Evolutionary conservation across 2,797 vertebrate species (phyloP), one percentile per base, ranked within the genome.

Genomic region (Simalia tracyae): DNA sequence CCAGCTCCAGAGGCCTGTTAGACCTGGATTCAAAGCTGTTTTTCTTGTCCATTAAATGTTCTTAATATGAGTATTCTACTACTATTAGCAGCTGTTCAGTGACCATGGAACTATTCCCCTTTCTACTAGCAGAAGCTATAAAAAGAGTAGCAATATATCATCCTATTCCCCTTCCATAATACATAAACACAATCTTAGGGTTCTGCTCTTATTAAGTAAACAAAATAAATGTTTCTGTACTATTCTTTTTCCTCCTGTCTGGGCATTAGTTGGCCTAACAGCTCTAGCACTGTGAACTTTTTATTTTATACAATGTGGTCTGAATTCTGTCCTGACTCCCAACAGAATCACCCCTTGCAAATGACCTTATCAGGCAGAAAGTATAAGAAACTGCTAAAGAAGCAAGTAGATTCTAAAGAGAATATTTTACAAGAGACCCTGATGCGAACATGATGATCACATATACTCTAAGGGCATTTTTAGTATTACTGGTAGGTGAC

Each of bases 391-490:
- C 54, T 50, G 15, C 50, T 59, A 42, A 36, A 59, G 31, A 81
- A 93, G 59, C 8, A 91, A 59, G 59, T 42, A 81, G 61, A 64
- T 59, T 26, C 59, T 86, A 64, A 90, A 31, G 31, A 46, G 54
- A 46, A 84, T 85, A 81, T 59, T 91, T 91, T 89, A 28, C 46
- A 81, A 57, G 59, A 66, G 31, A 57, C 28, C 76, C 64, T 57
- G 61, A 42, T 36, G 10, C 57, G 63, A 86, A 89, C 63, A 76
- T 22, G 90, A 88, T 87, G 64, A 86, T 90, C 59, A 64, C 89
- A 90, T n/a, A 87, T n/a, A 89, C 46, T 91, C 36, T 91, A 91
- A 68, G 63, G 76, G 12, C 36, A 60, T 72, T 89, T 64, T 86
- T 60, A 28, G 64, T 56, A 50, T 92, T 86, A 59, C 50, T 19